phyloP scores from a whole-genome alignment of 2,888 invertebrate species.

The Epinotia brunnichana region DNA sequence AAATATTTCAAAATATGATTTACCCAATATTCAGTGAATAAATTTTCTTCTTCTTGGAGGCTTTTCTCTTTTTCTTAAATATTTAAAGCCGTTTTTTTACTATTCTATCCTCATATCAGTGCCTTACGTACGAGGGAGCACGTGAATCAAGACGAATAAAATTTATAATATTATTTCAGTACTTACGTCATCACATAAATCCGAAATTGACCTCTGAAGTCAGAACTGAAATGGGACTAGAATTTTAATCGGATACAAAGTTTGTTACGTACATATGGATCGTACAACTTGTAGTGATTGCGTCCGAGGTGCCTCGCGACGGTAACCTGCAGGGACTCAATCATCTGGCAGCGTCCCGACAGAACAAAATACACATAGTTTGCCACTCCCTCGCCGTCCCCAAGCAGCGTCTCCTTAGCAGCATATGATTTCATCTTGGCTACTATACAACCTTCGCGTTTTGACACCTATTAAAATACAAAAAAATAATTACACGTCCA shows the following conservation, averaged over 20 bases:
- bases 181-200: too few relatives aligned
- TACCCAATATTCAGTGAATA: not conserved
- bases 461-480: conserved; percentile 68
- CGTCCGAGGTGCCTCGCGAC: conserved; percentile 64
- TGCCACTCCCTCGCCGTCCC: conserved; percentile 77
- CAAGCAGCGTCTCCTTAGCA: conserved; percentile 81
- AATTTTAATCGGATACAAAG: not conserved
- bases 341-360: conserved; percentile 84
- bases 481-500: too few relatives aligned
- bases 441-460: conserved; percentile 86
- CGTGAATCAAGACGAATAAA: too few relatives aligned
- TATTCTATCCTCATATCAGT: too few relatives aligned
- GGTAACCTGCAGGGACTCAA: conserved; percentile 81
- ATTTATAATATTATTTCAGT: too few relatives aligned
- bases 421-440: conserved; percentile 84
- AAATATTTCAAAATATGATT: not conserved
- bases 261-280: conserved; percentile 70
- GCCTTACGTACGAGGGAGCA: too few relatives aligned
- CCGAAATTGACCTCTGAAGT: too few relatives aligned
- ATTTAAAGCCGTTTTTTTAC: too few relatives aligned
- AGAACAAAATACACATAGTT: conserved; percentile 83
- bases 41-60: too few relatives aligned
- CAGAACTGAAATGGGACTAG: not conserved
- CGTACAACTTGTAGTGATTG: conserved; percentile 72
- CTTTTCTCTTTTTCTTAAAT: too few relatives aligned